Evolutionary conservation across 2,888 invertebrate species (phyloP), one percentile per base, ranked within the genome.

Genomic region (Meteorus cinctellus): DNA sequence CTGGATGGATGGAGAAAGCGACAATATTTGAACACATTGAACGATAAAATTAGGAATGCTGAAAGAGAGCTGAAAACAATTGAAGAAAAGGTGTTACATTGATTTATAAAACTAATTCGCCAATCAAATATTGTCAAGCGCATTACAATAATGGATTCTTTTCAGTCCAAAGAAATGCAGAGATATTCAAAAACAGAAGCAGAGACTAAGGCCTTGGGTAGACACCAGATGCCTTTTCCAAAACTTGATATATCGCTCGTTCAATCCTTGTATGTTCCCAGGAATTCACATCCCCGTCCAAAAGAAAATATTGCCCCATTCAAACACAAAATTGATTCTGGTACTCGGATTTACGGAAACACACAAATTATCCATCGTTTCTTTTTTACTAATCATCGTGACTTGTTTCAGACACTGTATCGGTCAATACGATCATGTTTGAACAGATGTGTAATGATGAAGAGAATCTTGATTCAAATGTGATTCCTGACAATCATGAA

Each of bases 151-250:
- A 36, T 16, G 12, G 31, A 19, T 72, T 45, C 41, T 48, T 48
- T 16, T 68, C 31, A 76, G 76, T 34, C 41, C 16, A n/a, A 60
- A 27, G 31, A 48, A 51, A 14, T 76, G n/a, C 19, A 45, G 19
- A 24, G n/a, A 24, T 14, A 70, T 10, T 29, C 51, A 4, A 59
- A 77, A 45, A 73, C 51, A 31, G 63, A 65, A 51, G 41, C 65
- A 4, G 70, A 45, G 59, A n/a, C 14, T 3, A 60, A 55, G 14
- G 74, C 76, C 8, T 29, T 71, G 41, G 62, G 45, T 3, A 59
- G 62, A 62, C 66, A 67, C n/a, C 60, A 51, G 29, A 76, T 76
- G 68, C 76, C 76, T 19, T 51, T 72, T 34, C 76, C 76, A 34
- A 72, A 31, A 68, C 12, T 76, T 6, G 55, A 76, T 29, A 67